Evolutionary conservation across 2,888 invertebrate genomes (phyloP).

Genomic region (Phyto melanocephala): DNA sequence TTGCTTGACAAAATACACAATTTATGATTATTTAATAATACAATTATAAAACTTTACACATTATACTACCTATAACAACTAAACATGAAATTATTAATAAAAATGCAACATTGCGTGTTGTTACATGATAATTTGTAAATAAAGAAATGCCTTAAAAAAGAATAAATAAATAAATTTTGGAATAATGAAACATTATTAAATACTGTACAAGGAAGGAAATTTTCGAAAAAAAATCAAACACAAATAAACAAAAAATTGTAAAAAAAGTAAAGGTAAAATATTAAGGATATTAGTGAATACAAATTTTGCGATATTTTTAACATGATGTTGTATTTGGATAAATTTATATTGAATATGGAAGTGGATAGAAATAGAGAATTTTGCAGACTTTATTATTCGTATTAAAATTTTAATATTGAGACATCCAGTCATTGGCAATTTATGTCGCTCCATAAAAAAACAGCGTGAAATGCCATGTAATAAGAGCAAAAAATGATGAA

Average conservation of each 20-base stretch:
- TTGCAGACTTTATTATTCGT: too few species aligned
- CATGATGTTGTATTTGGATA: too few species aligned
- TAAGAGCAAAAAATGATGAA: conserved; percentile 15
- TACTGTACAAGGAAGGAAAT: neutral
- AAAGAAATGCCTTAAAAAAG: neutral
- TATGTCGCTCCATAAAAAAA: neutral
- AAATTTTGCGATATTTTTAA: too few species aligned
- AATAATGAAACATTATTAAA: neutral
- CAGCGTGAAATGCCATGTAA: neutral
- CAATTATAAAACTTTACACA: conserved; percentile 44
- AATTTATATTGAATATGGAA: too few species aligned
- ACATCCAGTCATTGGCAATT: neutral
- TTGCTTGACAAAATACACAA: neutral
- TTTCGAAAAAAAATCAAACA: neutral
- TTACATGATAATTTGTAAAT: conserved; percentile 33
- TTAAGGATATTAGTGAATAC: too few species aligned
- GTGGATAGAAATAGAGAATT: too few species aligned
- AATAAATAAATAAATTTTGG: neutral
- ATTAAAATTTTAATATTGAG: neutral
- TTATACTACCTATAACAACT: conserved; percentile 2
- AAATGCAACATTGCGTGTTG: conserved; percentile 61
- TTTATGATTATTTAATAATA: conserved; percentile 17
- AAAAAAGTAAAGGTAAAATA: too few species aligned
- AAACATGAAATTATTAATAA: conserved; percentile 39
- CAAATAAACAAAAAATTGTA: neutral